Conservation (phyloP, 1,140 invertebrate species). For the Neuroterus valhalla region DNA sequence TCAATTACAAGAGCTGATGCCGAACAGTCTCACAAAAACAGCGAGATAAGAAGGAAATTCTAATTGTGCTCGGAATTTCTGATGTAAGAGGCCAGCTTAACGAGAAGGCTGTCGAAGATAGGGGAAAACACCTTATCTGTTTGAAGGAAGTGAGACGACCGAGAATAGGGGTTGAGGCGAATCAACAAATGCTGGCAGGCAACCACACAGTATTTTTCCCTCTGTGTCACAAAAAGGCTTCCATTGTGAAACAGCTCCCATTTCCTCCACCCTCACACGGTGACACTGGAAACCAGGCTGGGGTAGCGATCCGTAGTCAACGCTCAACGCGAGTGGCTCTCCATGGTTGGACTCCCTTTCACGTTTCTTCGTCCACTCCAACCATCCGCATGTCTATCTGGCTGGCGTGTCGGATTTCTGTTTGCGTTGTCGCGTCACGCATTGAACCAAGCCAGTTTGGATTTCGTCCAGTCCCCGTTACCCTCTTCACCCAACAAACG, state of each 20-base stretch:
- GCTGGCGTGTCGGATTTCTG: slow-evolving; percentile 66
- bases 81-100: slow-evolving; percentile 16
- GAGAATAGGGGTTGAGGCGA: neutral
- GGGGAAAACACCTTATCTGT: slow-evolving; percentile 10
- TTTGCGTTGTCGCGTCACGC: slow-evolving; percentile 69
- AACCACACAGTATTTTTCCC: slow-evolving; percentile 33
- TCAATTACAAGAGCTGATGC: too few relatives aligned
- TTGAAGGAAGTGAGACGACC: slow-evolving; percentile 9
- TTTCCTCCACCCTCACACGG: slow-evolving; percentile 62
- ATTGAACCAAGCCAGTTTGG: slow-evolving; percentile 59
- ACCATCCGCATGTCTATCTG: slow-evolving; percentile 52
- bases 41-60: neutral
- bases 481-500: slow-evolving; percentile 27
- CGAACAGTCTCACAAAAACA: too few relatives aligned
- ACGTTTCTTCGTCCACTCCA: slow-evolving; percentile 45
- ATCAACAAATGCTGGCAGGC: slow-evolving; percentile 2
- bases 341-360: slow-evolving; percentile 42
- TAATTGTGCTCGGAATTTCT: slow-evolving; percentile 7
- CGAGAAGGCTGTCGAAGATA: slow-evolving; percentile 2
- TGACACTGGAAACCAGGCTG: slow-evolving; percentile 62
- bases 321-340: slow-evolving; percentile 64
- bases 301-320: slow-evolving; percentile 64
- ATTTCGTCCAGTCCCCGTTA: slow-evolving; percentile 53
- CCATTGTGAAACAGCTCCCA: slow-evolving; percentile 62
- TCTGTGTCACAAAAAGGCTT: slow-evolving; percentile 55